A percentile compares a stretch with the other conserved stretches of the same genome.
Evolutionary conservation across 1,140 invertebrate genomes (phyloP).

Genomic region (Teleogryllus occipitalis): DNA sequence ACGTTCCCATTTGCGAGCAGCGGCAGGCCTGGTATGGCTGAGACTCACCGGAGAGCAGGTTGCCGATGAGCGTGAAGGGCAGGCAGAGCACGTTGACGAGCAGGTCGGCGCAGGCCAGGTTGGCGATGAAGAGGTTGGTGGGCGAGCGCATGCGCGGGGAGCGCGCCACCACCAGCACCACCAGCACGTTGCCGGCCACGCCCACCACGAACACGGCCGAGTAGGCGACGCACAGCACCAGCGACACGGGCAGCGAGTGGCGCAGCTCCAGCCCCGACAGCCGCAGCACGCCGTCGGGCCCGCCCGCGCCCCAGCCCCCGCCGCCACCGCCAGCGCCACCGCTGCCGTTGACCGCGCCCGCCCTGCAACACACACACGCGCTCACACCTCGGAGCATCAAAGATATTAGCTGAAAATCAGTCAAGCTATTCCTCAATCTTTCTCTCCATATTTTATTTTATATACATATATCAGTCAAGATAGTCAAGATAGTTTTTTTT

Average conservation of each 20-base stretch:
- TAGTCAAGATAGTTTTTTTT: too few relatives aligned
- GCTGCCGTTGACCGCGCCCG: too few relatives aligned
- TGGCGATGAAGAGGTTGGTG: slow-evolving; percentile 41
- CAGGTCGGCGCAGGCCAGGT: slow-evolving; percentile 46
- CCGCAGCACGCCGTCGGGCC: neutral
- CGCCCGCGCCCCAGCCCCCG: neutral
- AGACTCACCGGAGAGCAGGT: slow-evolving; percentile 45
- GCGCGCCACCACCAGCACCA: slow-evolving; percentile 40
- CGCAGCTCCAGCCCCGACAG: slow-evolving; percentile 21
- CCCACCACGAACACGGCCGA: slow-evolving; percentile 41
- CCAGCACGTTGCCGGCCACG: slow-evolving; percentile 42
- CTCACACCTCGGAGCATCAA: too few relatives aligned
- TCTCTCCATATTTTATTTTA: too few relatives aligned
- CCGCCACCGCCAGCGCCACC: too few relatives aligned
- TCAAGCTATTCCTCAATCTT: too few relatives aligned
- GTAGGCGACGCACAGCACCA: slow-evolving; percentile 38
- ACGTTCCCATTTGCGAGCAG: neutral
- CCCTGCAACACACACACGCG: too few relatives aligned
- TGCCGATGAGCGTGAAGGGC: slow-evolving; percentile 49
- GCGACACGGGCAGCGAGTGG: slow-evolving; percentile 28
- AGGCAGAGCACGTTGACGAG: slow-evolving; percentile 53
- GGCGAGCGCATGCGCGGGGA: slow-evolving; percentile 39
- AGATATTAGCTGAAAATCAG: too few relatives aligned
- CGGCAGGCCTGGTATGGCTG: neutral
- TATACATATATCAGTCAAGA: too few relatives aligned